Percentiles rank a stretch among this genome's conserved stretches.
Evolutionary conservation across 2,888 invertebrate genomes (phyloP).

Genomic region (Meteorus colon): DNA sequence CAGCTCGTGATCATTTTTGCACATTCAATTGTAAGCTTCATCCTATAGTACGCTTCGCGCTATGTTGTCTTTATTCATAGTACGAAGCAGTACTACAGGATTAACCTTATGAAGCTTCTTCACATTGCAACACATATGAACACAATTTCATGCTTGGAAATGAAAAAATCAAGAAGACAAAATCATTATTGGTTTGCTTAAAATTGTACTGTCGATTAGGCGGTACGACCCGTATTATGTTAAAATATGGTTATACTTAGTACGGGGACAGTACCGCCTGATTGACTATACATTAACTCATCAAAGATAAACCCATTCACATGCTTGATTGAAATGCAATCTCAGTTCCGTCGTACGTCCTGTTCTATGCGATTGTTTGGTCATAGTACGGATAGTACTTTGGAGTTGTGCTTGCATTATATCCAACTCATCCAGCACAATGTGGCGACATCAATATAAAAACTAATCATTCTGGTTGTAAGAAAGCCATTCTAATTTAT

Average conservation of each 20-base stretch:
- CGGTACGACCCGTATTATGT: neutral
- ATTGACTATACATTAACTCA: too few relatives aligned
- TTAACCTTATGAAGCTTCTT: neutral
- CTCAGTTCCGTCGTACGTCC: too few relatives aligned
- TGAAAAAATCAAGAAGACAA: too few relatives aligned
- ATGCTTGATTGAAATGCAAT: too few relatives aligned
- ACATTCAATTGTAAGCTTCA: neutral
- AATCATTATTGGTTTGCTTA: neutral
- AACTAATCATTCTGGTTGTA: too few relatives aligned
- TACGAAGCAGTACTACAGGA: neutral
- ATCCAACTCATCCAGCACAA: constrained; percentile 10
- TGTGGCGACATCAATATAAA: neutral
- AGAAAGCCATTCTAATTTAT: too few relatives aligned
- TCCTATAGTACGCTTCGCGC: neutral
- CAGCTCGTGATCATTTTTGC: neutral
- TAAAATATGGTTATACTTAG: neutral
- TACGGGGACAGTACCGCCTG: neutral
- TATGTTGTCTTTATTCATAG: neutral
- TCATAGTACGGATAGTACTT: neutral
- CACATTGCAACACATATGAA: neutral
- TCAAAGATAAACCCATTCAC: too few relatives aligned
- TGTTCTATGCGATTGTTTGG: too few relatives aligned
- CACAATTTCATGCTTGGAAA: too few relatives aligned
- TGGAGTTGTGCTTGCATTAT: constrained; percentile 51
- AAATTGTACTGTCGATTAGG: neutral